These are phyloP conservation scores for Noturus placidus DNA, from an alignment of 2,113 vertebrate genomes.

Conservation along the genomic window DNA sequence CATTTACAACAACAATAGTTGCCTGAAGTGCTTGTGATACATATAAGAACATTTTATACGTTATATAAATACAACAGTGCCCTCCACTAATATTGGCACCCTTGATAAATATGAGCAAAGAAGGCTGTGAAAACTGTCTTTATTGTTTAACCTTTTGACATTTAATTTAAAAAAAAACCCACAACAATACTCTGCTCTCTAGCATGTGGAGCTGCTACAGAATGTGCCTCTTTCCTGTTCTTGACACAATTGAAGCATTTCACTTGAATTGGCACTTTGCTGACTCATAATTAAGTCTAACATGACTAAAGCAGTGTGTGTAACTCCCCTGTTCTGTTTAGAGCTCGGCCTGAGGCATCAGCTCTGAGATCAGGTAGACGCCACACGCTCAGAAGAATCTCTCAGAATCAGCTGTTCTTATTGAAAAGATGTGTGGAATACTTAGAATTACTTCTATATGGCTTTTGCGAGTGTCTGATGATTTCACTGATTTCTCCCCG, in stretches of 20 bases:
- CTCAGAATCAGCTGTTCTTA: background rate
- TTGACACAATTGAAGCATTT: background rate
- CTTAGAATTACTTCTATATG: background rate
- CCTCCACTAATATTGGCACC: too few species aligned
- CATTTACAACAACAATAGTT: background rate
- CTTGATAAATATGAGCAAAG: too few species aligned
- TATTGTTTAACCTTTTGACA: too few species aligned
- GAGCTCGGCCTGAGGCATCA: background rate
- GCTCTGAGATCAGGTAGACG: background rate
- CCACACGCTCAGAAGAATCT: background rate
- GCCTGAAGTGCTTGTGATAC: too few species aligned
- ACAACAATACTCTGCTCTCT: too few species aligned
- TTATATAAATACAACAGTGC: background rate
- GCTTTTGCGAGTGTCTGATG: background rate
- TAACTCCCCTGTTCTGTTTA: background rate
- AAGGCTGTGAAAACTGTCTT: too few species aligned
- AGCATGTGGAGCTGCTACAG: background rate
- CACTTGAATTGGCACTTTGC: background rate
- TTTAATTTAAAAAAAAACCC: too few species aligned
- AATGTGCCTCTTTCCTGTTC: background rate
- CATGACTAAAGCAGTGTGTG: background rate
- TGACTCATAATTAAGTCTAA: slow-evolving; percentile 18
- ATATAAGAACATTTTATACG: background rate
- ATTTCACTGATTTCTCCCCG: background rate
- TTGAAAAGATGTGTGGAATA: background rate